These are phyloP conservation scores for Drosophila nasuta DNA, from an alignment of 1,140 invertebrate genomes.

Conservation along the genomic window DNA sequence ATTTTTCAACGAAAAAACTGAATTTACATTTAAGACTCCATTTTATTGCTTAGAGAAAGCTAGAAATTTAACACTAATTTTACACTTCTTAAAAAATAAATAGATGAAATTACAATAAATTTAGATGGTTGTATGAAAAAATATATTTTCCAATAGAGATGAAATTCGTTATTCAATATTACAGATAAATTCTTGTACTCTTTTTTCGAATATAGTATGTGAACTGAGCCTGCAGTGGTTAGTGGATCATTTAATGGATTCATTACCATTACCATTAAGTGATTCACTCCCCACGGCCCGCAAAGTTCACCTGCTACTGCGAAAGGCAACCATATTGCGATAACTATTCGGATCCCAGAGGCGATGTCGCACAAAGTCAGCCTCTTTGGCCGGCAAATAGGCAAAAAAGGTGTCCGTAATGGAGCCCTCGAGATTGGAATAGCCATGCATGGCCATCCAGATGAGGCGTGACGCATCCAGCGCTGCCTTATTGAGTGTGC, in stretches of 20 bases:
- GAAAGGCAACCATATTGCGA: conserved; percentile 29
- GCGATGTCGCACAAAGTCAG: conserved; percentile 41
- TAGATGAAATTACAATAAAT: too few species aligned
- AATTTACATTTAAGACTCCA: too few species aligned
- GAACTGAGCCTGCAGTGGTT: too few species aligned
- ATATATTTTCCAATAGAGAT: too few species aligned
- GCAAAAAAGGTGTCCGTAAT: conserved; percentile 63
- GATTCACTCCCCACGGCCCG: conserved; percentile 17
- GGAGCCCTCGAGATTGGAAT: conserved; percentile 30
- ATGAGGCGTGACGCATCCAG: conserved; percentile 49
- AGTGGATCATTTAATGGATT: background rate
- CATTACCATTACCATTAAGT: background rate
- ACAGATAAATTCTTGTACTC: background rate
- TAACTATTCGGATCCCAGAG: conserved; percentile 30
- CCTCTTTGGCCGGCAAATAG: conserved; percentile 66
- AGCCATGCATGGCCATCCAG: conserved; percentile 64
- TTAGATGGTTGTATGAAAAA: too few species aligned
- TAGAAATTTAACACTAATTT: too few species aligned
- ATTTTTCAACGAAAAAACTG: too few species aligned
- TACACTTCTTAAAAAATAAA: too few species aligned
- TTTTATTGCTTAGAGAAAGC: too few species aligned
- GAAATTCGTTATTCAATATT: too few species aligned
- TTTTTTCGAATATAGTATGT: background rate
- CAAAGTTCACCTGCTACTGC: background rate
- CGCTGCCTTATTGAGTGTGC: conserved; percentile 34